phyloP scores from a whole-genome alignment of 1,140 invertebrate species.

The Sminthurinus signatus region DNA sequence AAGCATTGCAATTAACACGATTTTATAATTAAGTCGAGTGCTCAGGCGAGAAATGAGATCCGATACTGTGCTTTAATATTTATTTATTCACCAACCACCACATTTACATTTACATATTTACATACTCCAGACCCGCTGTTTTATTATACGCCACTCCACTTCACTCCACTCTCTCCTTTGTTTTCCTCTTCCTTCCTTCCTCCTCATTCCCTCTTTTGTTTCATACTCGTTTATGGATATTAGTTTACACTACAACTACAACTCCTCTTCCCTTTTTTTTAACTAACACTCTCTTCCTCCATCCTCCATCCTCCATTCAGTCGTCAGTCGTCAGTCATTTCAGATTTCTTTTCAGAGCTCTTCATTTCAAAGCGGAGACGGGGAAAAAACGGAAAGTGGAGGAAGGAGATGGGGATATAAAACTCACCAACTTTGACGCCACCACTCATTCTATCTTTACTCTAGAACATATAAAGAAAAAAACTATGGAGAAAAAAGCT shows the following conservation, averaged over 20 bases:
- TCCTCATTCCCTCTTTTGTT: too few relatives aligned
- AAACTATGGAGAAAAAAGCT: not conserved
- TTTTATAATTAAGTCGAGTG: conserved; percentile 32
- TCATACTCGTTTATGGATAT: too few relatives aligned
- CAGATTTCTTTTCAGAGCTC: too few relatives aligned
- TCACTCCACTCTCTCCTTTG: not conserved
- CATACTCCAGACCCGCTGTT: not conserved
- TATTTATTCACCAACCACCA: conserved; percentile 8
- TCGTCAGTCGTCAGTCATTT: too few relatives aligned
- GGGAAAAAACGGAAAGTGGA: too few relatives aligned
- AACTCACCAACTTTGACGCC: too few relatives aligned
- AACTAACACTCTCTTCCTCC: too few relatives aligned
- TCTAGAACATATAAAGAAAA: too few relatives aligned
- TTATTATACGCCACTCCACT: not conserved
- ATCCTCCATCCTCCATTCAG: too few relatives aligned
- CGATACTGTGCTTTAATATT: conserved; percentile 4
- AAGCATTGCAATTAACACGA: conserved; percentile 26
- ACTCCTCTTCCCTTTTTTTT: not conserved
- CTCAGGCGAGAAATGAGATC: conserved; percentile 12
- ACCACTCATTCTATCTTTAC: too few relatives aligned
- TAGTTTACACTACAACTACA: not conserved
- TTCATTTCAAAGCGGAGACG: too few relatives aligned
- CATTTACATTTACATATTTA: conserved; percentile 1
- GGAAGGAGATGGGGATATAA: too few relatives aligned
- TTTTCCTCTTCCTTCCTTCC: not conserved